Conservation (phyloP, 2,888 invertebrate genomes). For the Aelia acuminata region DNA sequence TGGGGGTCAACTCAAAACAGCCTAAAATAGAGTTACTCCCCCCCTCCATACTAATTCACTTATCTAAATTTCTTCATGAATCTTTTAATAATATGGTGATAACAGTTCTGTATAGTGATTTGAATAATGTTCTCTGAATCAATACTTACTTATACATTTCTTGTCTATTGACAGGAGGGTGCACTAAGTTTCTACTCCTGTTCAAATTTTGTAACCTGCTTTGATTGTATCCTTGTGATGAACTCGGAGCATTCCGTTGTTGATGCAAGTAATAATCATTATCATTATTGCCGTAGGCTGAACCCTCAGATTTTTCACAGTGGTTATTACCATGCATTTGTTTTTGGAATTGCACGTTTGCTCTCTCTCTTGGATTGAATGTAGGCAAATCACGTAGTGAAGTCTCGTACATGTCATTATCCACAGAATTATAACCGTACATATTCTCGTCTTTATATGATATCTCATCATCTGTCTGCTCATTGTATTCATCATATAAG, state of each 20-base stretch:
- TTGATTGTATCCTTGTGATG: conserved; percentile 8
- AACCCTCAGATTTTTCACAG: not conserved
- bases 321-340: not conserved
- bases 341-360: not conserved
- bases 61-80: not conserved
- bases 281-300: not conserved
- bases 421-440: not conserved
- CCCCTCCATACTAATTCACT: not conserved
- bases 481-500: not conserved
- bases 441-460: not conserved
- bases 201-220: not conserved
- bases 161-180: not conserved
- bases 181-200: not conserved
- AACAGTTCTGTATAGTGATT: not conserved
- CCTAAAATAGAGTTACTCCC: no score
- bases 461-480: conserved; percentile 1
- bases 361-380: not conserved
- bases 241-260: conserved; percentile 8
- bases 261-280: not conserved
- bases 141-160: conserved; percentile 11
- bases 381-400: not conserved
- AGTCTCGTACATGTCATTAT: not conserved
- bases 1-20: no score
- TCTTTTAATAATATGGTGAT: not conserved
- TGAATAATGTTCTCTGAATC: not conserved